Evolutionary conservation across 1,140 invertebrate species (phyloP).

Genomic region (Scaptodrosophila lebanonensis): DNA sequence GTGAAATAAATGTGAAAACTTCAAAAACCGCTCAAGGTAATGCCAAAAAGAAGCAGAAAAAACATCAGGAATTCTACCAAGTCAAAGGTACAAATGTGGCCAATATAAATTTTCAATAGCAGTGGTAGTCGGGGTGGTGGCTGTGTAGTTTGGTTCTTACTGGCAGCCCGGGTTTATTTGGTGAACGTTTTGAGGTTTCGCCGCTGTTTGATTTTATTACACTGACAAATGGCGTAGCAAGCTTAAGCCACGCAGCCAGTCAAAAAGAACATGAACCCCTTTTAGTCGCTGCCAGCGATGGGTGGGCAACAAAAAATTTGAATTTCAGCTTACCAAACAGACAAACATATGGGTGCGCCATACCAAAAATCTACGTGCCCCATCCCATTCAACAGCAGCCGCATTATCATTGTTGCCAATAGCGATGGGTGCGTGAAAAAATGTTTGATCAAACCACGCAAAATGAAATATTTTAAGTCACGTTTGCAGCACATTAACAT

Average conservation of each 20-base stretch:
- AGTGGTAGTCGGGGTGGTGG: no score
- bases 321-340: constrained; percentile 67
- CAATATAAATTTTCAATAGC: constrained; percentile 71
- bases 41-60: no score
- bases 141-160: constrained; percentile 36
- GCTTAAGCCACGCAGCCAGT: constrained; percentile 46
- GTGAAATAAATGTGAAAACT: constrained; percentile 73
- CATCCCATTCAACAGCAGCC: no score
- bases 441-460: no score
- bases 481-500: no score
- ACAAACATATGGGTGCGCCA: constrained; percentile 59
- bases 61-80: no score
- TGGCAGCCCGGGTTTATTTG: constrained; percentile 4
- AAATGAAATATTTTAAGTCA: no score
- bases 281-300: constrained; percentile 25
- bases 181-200: constrained; percentile 33
- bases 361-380: no score
- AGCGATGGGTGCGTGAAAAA: no score
- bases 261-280: constrained; percentile 37
- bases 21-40: constrained; percentile 71
- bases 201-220: constrained; percentile 76
- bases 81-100: constrained; percentile 62
- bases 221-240: constrained; percentile 74
- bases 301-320: constrained; percentile 62
- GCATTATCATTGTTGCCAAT: no score